phyloP scores from a whole-genome alignment of 2,888 invertebrate genomes.

The Diaphora mendica region DNA sequence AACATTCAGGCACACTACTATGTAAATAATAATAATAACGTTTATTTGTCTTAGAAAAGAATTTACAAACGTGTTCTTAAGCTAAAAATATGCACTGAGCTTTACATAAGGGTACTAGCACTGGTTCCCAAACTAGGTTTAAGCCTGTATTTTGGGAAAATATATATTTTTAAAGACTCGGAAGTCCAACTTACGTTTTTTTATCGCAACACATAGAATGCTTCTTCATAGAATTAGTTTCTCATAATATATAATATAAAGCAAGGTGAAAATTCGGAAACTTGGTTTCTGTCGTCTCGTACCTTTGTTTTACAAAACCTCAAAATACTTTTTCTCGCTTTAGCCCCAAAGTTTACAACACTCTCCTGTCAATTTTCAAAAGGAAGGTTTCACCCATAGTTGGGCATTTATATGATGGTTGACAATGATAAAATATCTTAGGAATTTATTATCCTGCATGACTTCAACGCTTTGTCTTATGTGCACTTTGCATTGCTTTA shows the following conservation, averaged over 20 bases:
- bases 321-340: background rate
- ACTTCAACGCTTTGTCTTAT: slow-evolving; percentile 67
- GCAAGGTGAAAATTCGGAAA: background rate
- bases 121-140: too few species aligned
- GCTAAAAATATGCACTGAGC: too few species aligned
- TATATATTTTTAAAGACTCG: background rate
- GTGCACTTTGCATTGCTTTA: slow-evolving; percentile 36
- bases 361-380: background rate
- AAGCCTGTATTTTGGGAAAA: too few species aligned
- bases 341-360: background rate
- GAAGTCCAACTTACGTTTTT: background rate
- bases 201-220: background rate
- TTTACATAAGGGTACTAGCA: too few species aligned
- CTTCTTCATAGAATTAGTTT: background rate
- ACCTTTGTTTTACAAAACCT: background rate
- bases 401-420: background rate
- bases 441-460: slow-evolving; percentile 62
- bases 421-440: background rate
- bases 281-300: background rate
- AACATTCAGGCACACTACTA: background rate
- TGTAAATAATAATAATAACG: too few species aligned
- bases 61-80: too few species aligned
- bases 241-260: background rate
- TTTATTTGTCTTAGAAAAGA: too few species aligned
- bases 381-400: background rate